phyloP scores from a whole-genome alignment of 2,888 invertebrate genomes.

The Cloeon dipterum region DNA sequence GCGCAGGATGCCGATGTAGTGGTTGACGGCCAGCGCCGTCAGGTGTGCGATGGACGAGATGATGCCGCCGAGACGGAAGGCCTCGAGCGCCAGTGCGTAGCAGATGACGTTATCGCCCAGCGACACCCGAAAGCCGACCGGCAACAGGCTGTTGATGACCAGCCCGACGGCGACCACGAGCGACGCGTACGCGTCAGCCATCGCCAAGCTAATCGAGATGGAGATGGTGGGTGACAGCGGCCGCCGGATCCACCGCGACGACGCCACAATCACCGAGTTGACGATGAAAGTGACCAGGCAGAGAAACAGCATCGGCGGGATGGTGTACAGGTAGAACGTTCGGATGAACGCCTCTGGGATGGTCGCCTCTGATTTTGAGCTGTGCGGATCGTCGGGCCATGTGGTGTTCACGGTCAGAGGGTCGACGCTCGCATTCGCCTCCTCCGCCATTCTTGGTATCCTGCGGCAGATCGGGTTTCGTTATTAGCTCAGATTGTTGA shows the following conservation, averaged over 20 bases:
- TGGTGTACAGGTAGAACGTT: slow-evolving; percentile 12
- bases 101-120: slow-evolving; percentile 20
- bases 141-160: slow-evolving; percentile 27
- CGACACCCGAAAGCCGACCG: slow-evolving; percentile 14
- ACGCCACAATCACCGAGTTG: slow-evolving; percentile 27
- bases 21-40: slow-evolving; percentile 35
- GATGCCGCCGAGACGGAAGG: slow-evolving; percentile 28
- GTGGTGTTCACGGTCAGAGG: neutral
- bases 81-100: slow-evolving; percentile 15
- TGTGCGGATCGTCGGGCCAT: neutral
- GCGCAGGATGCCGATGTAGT: slow-evolving; percentile 35
- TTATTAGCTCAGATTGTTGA: too few relatives aligned
- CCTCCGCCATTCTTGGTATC: too few relatives aligned
- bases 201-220: slow-evolving; percentile 31
- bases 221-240: slow-evolving; percentile 31
- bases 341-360: neutral
- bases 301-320: slow-evolving; percentile 19
- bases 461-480: too few relatives aligned
- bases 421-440: too few relatives aligned
- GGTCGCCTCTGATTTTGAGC: neutral
- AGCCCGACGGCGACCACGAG: slow-evolving; percentile 25
- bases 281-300: slow-evolving; percentile 26
- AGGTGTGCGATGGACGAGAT: slow-evolving; percentile 37
- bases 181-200: slow-evolving; percentile 30
- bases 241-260: slow-evolving; percentile 28